Evolutionary conservation across 1,140 invertebrate genomes (phyloP).

Genomic region (Drosophila lowei): DNA sequence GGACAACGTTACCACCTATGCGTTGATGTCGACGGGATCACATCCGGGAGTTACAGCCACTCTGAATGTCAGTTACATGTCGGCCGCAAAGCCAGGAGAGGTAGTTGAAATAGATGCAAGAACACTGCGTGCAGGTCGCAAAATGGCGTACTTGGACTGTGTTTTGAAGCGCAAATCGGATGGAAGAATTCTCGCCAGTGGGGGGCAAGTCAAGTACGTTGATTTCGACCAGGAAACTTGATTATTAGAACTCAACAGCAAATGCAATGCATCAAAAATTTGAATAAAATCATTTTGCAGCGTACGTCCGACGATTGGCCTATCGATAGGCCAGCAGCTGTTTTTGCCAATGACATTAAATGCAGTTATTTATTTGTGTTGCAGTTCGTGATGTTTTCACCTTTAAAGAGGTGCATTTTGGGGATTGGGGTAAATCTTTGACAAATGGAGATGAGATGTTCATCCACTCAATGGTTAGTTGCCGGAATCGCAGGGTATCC

Average conservation of each 20-base stretch:
- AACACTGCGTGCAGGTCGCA: constrained; percentile 90
- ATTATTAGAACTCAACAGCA: neutral
- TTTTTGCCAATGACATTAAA: neutral
- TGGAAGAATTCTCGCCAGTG: constrained; percentile 89
- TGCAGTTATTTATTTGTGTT: too few species aligned
- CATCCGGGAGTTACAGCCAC: constrained; percentile 89
- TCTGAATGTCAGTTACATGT: constrained; percentile 89
- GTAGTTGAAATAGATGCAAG: constrained; percentile 90
- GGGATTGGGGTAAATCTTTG: too few species aligned
- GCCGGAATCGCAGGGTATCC: neutral
- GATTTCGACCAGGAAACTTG: constrained; percentile 54
- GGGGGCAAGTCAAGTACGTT: constrained; percentile 91
- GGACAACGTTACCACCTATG: constrained; percentile 92
- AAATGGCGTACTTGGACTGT: constrained; percentile 91
- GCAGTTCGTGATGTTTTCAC: too few species aligned
- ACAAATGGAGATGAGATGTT: too few species aligned
- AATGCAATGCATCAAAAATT: too few species aligned
- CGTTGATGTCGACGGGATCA: constrained; percentile 87
- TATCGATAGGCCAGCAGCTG: neutral
- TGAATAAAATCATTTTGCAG: too few species aligned
- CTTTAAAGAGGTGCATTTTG: too few species aligned
- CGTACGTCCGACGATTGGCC: neutral
- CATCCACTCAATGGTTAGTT: too few species aligned
- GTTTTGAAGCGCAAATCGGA: constrained; percentile 89
- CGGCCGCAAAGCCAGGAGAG: constrained; percentile 90